These are phyloP conservation scores for Bradypodion pumilum DNA, from an alignment of 2,797 vertebrate species.

Conservation along the genomic window DNA sequence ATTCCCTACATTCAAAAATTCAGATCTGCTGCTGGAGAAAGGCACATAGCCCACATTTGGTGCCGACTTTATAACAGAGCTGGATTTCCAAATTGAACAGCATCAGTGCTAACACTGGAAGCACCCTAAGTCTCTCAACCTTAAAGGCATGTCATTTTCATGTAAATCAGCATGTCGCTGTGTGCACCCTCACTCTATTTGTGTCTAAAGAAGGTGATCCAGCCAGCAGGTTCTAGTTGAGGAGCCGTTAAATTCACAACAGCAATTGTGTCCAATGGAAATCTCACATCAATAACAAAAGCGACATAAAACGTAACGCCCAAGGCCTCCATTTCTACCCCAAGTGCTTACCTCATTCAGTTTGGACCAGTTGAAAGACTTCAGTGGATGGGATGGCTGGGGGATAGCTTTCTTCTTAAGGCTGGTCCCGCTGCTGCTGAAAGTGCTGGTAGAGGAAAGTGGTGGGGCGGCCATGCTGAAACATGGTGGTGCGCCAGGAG, in stretches of 20 bases:
- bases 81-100: not conserved
- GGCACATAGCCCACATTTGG: not conserved
- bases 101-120: not conserved
- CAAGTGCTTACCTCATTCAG: conserved; percentile 87
- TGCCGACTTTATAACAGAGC: not conserved
- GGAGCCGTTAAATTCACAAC: too few relatives aligned
- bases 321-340: not conserved
- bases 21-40: not conserved
- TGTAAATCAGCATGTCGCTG: not conserved
- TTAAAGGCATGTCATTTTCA: not conserved
- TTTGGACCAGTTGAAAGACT: conserved; percentile 99
- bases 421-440: conserved; percentile 74
- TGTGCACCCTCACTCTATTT: not conserved
- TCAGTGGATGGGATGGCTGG: conserved; percentile 94
- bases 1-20: not conserved
- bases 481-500: conserved; percentile 82
- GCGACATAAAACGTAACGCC: not conserved
- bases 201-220: not conserved
- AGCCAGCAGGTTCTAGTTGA: too few relatives aligned
- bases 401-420: conserved; percentile 89
- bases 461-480: conserved; percentile 68
- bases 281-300: not conserved
- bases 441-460: conserved; percentile 68
- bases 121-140: not conserved
- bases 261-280: too few relatives aligned